Evolutionary conservation across 2,888 invertebrate species (phyloP).

Genomic region (Leptopilina drosophilae): DNA sequence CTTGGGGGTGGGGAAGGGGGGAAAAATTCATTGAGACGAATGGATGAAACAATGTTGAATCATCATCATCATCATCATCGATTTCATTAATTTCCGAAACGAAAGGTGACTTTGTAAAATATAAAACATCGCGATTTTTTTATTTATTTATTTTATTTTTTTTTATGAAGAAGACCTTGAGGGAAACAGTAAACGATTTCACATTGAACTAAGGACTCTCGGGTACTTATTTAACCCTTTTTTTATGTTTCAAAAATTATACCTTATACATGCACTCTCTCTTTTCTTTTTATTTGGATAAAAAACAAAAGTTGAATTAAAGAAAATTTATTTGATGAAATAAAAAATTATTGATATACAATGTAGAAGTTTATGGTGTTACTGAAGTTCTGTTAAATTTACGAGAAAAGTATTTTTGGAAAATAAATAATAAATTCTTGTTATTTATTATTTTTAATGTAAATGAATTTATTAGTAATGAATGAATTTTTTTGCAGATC

Average conservation of each 20-base stretch:
- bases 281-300: slow-evolving; percentile 16
- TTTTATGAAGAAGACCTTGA: slow-evolving; percentile 4
- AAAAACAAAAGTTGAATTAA: too few species aligned
- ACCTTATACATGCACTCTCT: not conserved
- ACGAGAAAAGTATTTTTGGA: too few species aligned
- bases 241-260: not conserved
- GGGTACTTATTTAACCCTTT: not conserved
- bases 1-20: not conserved
- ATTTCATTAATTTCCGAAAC: slow-evolving; percentile 13
- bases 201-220: slow-evolving; percentile 8
- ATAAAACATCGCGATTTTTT: not conserved
- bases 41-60: slow-evolving; percentile 5
- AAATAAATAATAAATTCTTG: too few species aligned
- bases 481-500: slow-evolving; percentile 26
- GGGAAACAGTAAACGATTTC: not conserved
- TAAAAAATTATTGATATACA: too few species aligned
- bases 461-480: not conserved
- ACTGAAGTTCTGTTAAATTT: too few species aligned
- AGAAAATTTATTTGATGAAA: too few species aligned
- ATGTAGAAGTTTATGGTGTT: too few species aligned
- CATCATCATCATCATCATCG: not conserved
- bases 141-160: not conserved
- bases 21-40: not conserved
- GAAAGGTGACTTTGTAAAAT: not conserved
- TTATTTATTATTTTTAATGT: too few species aligned